Percentiles rank a stretch among this genome's conserved stretches.
phyloP scores from a whole-genome alignment of 92 coral and sea anemone species.

The Virgularia gustaviana region DNA sequence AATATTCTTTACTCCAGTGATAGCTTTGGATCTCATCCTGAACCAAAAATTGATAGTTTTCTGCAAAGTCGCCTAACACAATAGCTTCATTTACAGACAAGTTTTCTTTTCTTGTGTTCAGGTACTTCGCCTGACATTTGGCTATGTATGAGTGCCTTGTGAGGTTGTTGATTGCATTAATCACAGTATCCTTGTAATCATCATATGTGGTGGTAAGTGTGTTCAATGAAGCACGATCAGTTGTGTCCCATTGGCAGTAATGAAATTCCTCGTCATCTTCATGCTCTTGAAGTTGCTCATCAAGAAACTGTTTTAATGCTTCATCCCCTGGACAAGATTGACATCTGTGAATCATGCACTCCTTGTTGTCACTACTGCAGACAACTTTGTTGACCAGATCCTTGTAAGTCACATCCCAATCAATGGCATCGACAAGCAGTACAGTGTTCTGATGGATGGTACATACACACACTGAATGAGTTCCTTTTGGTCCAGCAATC shows the following conservation, averaged over 20 bases:
- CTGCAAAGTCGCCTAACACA: constrained; percentile 42
- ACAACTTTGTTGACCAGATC: constrained; percentile 26
- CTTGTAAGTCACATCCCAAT: constrained; percentile 21
- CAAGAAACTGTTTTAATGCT: constrained; percentile 8
- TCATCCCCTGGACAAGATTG: constrained; percentile 37
- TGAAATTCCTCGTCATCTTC: constrained; percentile 17
- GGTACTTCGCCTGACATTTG: constrained; percentile 33
- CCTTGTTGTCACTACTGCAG: constrained; percentile 11
- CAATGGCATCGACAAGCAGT: constrained; percentile 22
- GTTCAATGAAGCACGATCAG: constrained; percentile 36
- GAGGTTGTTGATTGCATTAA: constrained; percentile 38
- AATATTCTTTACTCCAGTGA: constrained; percentile 13
- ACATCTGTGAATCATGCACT: constrained; percentile 35
- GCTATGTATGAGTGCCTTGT: constrained; percentile 37
- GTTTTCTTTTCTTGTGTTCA: constrained; percentile 29
- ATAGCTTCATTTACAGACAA: constrained; percentile 24
- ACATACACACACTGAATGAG: constrained; percentile 31
- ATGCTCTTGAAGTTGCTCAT: constrained; percentile 13
- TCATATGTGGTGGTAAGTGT: constrained; percentile 16
- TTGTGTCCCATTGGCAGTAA: constrained; percentile 42
- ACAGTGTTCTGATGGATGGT: constrained; percentile 25
- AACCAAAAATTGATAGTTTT: constrained; percentile 41
- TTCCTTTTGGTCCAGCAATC: constrained; percentile 35
- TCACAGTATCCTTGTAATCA: constrained; percentile 38
- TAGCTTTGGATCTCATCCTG: constrained; percentile 38